phyloP scores from a whole-genome alignment of 2,888 invertebrate genomes.

The Macrophya alboannulata region DNA sequence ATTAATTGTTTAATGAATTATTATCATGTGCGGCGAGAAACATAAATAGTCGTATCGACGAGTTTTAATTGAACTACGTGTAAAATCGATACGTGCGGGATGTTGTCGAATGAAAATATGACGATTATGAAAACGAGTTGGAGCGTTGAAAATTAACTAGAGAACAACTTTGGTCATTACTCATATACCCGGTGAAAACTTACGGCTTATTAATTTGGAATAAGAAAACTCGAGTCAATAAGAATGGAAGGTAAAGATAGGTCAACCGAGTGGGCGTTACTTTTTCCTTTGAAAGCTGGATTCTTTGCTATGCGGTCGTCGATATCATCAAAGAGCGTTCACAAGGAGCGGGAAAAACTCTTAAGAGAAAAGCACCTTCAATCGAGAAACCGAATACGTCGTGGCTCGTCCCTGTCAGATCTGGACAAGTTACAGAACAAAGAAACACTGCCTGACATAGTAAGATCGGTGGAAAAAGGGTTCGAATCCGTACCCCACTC shows the following conservation, averaged over 20 bases:
- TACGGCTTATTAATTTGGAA: background rate
- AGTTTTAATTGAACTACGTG: background rate
- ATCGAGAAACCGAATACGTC: constrained; percentile 81
- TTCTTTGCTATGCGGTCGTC: constrained; percentile 83
- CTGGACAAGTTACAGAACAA: constrained; percentile 83
- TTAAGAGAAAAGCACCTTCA: constrained; percentile 63
- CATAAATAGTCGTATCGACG: background rate
- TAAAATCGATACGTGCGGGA: background rate
- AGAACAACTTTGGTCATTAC: constrained; percentile 23
- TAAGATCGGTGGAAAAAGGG: constrained; percentile 80
- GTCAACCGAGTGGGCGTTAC: constrained; percentile 83
- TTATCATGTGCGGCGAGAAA: background rate
- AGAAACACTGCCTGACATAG: constrained; percentile 78
- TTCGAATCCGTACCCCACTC: constrained; percentile 82
- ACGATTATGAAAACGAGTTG: background rate
- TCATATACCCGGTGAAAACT: background rate
- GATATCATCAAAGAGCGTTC: constrained; percentile 73
- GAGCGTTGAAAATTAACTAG: constrained; percentile 9
- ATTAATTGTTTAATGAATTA: constrained; percentile 3
- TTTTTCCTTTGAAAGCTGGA: constrained; percentile 83
- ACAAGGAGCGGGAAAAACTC: constrained; percentile 69
- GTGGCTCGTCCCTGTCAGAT: constrained; percentile 89
- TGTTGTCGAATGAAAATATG: background rate
- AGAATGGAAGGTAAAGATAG: constrained; percentile 80
- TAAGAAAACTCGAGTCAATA: constrained; percentile 14